phyloP scores from a whole-genome alignment of 2,113 vertebrate genomes.

The Cercocebus atys region DNA sequence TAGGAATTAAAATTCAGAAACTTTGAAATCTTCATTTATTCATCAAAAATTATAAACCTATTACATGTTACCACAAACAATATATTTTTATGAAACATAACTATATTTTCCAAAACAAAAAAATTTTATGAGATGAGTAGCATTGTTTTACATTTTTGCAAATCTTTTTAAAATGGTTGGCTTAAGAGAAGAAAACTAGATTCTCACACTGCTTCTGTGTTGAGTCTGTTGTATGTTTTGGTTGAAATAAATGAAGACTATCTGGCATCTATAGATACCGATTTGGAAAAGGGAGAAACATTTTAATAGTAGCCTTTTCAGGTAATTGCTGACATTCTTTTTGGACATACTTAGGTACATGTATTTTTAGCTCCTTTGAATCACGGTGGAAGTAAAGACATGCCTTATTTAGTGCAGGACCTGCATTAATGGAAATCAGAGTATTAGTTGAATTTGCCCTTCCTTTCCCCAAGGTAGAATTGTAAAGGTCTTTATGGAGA shows the following conservation, averaged over 20 bases:
- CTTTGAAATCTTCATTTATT: background rate
- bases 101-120: slow-evolving; percentile 4
- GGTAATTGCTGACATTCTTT: background rate
- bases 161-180: background rate
- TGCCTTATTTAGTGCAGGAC: background rate
- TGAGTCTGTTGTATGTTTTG: background rate
- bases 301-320: background rate
- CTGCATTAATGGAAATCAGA: background rate
- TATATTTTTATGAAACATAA: background rate
- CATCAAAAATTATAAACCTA: background rate
- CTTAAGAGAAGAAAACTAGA: background rate
- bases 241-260: background rate
- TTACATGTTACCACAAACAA: background rate
- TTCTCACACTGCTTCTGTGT: background rate
- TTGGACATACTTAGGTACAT: background rate
- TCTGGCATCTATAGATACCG: background rate
- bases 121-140: background rate
- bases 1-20: background rate
- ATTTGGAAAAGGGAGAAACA: background rate
- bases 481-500: background rate
- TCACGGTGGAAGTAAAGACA: background rate
- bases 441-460: background rate
- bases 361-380: background rate
- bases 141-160: slow-evolving; percentile 1
- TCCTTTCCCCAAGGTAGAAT: background rate